phyloP scores from a whole-genome alignment of 2,797 vertebrate genomes.

The Chrysocyon brachyurus region DNA sequence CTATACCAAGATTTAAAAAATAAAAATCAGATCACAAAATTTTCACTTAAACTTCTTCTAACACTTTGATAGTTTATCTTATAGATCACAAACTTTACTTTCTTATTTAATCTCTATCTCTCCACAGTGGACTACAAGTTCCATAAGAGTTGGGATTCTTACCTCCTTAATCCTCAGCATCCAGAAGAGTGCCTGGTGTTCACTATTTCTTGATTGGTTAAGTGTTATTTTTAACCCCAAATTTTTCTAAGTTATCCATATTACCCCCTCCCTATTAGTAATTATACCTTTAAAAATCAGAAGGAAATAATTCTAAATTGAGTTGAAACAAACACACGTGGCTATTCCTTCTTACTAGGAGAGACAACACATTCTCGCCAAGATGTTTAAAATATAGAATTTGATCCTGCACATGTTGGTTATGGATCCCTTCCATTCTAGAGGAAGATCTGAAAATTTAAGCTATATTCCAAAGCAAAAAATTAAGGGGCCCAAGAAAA shows the following conservation, averaged over 20 bases:
- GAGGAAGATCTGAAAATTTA: slow-evolving; percentile 22
- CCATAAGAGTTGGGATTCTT: background rate
- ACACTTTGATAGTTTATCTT: background rate
- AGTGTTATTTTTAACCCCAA: slow-evolving; percentile 4
- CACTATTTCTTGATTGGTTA: slow-evolving; percentile 30
- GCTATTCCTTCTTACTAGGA: slow-evolving; percentile 8
- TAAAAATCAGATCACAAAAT: background rate
- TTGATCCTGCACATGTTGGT: background rate
- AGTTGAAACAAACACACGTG: slow-evolving; percentile 1
- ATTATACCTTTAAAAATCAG: slow-evolving; percentile 10
- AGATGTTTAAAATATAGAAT: background rate
- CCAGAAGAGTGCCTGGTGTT: background rate
- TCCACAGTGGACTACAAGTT: background rate
- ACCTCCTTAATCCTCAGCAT: background rate
- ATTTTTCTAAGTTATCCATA: slow-evolving; percentile 21
- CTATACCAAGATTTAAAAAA: slow-evolving; percentile 68
- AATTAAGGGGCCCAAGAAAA: slow-evolving; percentile 19
- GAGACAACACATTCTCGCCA: background rate
- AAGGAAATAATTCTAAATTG: slow-evolving; percentile 45
- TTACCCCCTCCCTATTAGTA: background rate
- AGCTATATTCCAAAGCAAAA: slow-evolving; percentile 28
- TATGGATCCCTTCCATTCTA: background rate
- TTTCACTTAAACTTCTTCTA: slow-evolving; percentile 31
- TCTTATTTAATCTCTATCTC: background rate
- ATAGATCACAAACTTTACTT: background rate